Percentiles rank a stretch among this genome's conserved stretches.
These are phyloP conservation scores for Craseonycteris thonglongyai DNA, from an alignment of 2,113 vertebrate genomes.

Conservation along the genomic window DNA sequence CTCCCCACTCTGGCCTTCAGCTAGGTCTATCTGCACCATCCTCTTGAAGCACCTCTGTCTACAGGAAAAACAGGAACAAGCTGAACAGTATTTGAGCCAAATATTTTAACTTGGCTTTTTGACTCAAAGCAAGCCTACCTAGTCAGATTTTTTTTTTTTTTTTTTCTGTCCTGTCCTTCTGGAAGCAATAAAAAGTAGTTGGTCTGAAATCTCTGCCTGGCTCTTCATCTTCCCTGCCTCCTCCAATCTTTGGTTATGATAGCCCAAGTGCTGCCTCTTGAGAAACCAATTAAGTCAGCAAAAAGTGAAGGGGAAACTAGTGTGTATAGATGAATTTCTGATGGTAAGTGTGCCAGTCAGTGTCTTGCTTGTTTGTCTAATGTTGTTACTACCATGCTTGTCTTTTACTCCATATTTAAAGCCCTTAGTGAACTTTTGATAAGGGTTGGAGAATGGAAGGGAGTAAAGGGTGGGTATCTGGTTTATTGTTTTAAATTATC, in stretches of 20 bases:
- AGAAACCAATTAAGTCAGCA: not conserved
- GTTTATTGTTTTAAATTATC: not conserved
- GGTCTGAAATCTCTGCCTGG: not conserved
- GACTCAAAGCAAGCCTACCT: not conserved
- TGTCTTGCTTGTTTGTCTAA: not conserved
- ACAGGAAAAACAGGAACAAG: not conserved
- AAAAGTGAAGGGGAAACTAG: not conserved
- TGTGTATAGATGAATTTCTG: not conserved
- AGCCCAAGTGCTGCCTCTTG: not conserved
- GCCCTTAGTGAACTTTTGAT: not conserved
- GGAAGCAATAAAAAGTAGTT: not conserved
- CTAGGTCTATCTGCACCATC: not conserved
- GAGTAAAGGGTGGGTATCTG: not conserved
- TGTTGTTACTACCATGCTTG: not conserved
- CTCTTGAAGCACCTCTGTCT: not conserved
- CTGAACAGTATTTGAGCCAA: not conserved
- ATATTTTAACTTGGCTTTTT: not conserved
- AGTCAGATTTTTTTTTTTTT: not conserved
- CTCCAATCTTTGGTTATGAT: not conserved
- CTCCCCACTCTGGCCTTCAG: not conserved
- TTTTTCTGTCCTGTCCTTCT: not conserved
- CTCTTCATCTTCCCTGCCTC: not conserved
- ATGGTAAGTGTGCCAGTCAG: not conserved
- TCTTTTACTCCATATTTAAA: not conserved
- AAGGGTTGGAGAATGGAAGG: not conserved